phyloP scores from a whole-genome alignment of 2,113 vertebrate species.

The Hystrix cristata region DNA sequence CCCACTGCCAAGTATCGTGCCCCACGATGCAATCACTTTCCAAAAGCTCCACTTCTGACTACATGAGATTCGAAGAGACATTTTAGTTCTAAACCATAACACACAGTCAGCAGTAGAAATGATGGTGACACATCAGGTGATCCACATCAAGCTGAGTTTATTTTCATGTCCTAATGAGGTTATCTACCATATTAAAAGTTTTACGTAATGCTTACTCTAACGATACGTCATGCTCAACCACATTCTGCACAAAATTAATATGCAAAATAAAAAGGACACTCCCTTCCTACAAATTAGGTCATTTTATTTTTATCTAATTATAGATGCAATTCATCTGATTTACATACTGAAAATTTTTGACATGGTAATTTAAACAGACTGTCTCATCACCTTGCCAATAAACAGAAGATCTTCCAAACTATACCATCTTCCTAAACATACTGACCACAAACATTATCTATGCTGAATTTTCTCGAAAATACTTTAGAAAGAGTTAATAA shows the following conservation, averaged over 20 bases:
- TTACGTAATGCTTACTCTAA: not conserved
- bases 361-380: constrained; percentile 29
- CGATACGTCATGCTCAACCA: not conserved
- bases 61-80: not conserved
- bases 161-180: constrained; percentile 12
- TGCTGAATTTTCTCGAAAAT: not conserved
- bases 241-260: not conserved
- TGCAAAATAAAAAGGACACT: constrained; percentile 2
- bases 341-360: constrained; percentile 21
- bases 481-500: not conserved
- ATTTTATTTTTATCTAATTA: constrained; percentile 47
- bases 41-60: not conserved
- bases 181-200: not conserved
- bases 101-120: not conserved
- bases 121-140: not conserved
- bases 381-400: not conserved
- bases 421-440: not conserved
- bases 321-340: constrained; percentile 52
- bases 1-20: not conserved
- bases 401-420: not conserved
- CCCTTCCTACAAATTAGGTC: not conserved
- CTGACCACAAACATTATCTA: not conserved
- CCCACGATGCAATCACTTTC: not conserved
- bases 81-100: not conserved
- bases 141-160: not conserved